phyloP scores from a whole-genome alignment of 2,888 invertebrate species.

The Erebia ligea region DNA sequence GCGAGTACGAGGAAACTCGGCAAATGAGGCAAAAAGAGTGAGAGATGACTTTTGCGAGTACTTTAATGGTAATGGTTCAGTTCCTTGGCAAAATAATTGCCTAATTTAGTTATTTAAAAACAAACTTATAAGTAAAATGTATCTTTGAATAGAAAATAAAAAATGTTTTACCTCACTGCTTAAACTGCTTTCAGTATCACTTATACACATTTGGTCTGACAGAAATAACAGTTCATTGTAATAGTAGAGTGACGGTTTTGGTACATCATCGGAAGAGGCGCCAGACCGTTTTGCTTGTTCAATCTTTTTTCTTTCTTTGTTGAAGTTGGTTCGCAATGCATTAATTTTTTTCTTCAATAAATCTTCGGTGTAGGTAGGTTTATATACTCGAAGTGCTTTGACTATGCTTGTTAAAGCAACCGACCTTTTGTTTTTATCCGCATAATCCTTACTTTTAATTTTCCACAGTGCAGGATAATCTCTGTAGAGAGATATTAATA shows the following conservation, averaged over 20 bases:
- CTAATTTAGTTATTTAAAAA: too few relatives aligned
- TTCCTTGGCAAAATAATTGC: too few relatives aligned
- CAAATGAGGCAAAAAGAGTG: too few relatives aligned
- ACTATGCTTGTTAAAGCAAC: constrained; percentile 7
- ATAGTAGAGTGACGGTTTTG: background rate
- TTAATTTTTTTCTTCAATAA: constrained; percentile 1
- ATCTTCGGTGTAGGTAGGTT: constrained; percentile 6
- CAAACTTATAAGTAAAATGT: too few relatives aligned
- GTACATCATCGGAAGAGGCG: constrained; percentile 2
- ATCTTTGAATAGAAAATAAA: too few relatives aligned
- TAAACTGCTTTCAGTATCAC: too few relatives aligned
- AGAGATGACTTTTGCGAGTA: too few relatives aligned
- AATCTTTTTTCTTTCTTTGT: constrained; percentile 4
- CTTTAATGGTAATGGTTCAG: too few relatives aligned
- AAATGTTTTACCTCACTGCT: too few relatives aligned
- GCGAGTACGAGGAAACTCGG: too few relatives aligned
- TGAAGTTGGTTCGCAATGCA: background rate
- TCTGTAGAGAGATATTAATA: constrained; percentile 4
- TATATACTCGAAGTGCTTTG: constrained; percentile 6
- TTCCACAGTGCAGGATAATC: constrained; percentile 4
- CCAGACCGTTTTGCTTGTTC: constrained; percentile 4
- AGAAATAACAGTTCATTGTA: too few relatives aligned
- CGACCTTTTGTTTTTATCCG: constrained; percentile 3
- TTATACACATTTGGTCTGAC: too few relatives aligned
- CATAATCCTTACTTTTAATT: constrained; percentile 4